These are phyloP conservation scores for Saccopteryx leptura DNA, from an alignment of 2,113 vertebrate species.

Conservation along the genomic window DNA sequence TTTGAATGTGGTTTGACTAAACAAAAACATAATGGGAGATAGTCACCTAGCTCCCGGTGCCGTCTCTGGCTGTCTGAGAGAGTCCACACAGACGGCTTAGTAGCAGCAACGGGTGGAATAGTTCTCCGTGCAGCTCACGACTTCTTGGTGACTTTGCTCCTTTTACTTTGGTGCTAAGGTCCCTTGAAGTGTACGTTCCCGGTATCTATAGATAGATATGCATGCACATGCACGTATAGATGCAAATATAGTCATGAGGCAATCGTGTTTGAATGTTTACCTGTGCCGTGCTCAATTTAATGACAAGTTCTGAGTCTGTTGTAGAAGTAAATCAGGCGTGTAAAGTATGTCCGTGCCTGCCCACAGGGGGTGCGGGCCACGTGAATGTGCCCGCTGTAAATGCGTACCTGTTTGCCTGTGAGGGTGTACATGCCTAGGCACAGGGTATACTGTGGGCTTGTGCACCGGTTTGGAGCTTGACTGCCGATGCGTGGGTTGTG, in stretches of 20 bases:
- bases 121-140: background rate
- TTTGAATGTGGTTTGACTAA: constrained; percentile 55
- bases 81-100: background rate
- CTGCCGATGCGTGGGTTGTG: background rate
- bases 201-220: background rate
- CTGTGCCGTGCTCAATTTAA: background rate
- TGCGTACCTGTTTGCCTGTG: background rate
- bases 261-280: background rate
- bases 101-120: background rate
- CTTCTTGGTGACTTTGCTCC: background rate
- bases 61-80: background rate
- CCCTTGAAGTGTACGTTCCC: background rate
- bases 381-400: background rate
- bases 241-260: background rate
- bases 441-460: background rate
- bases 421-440: background rate
- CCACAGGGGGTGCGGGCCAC: background rate
- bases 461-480: background rate
- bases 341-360: background rate
- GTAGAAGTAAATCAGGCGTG: background rate
- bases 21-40: constrained; percentile 26
- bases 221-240: no score
- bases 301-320: constrained; percentile 23
- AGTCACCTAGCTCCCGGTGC: background rate
- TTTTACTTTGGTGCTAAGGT: background rate